Evolutionary conservation across 2,888 invertebrate species (phyloP).

Genomic region (Polylopha cassiicola): DNA sequence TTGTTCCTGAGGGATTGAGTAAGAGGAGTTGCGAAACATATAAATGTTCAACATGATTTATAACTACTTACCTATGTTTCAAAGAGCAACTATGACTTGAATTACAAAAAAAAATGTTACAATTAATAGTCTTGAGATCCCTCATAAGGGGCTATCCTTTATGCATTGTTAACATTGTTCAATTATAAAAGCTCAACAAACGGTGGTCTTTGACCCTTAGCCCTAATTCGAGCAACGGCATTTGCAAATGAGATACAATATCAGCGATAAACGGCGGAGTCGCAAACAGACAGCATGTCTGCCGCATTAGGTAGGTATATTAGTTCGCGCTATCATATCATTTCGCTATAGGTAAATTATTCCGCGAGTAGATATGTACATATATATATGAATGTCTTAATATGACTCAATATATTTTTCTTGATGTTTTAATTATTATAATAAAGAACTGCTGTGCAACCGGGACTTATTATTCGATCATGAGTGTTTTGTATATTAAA

Average conservation of each 20-base stretch:
- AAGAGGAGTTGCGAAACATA: conserved; percentile 11
- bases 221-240: conserved; percentile 38
- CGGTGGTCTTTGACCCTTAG: conserved; percentile 58
- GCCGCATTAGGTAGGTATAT: conserved; percentile 8
- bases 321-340: conserved; percentile 11
- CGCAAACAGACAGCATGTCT: conserved; percentile 17
- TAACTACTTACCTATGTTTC: too few species aligned
- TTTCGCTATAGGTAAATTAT: conserved; percentile 1
- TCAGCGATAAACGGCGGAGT: conserved; percentile 2
- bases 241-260: conserved; percentile 9
- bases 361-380: too few species aligned
- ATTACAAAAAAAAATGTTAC: too few species aligned
- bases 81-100: too few species aligned
- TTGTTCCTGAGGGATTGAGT: conserved; percentile 2
- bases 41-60: background rate
- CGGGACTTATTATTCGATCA: too few species aligned
- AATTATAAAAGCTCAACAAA: conserved; percentile 36
- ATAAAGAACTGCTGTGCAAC: too few species aligned
- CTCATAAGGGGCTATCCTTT: conserved; percentile 28
- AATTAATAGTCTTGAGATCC: too few species aligned
- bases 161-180: conserved; percentile 28
- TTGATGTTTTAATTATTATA: too few species aligned
- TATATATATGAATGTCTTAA: too few species aligned
- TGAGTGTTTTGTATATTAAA: too few species aligned
- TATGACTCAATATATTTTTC: too few species aligned